Percentiles rank a stretch among this genome's conserved stretches.
Conservation (phyloP, 2,797 vertebrate species). For the Gadopsis marmoratus region DNA sequence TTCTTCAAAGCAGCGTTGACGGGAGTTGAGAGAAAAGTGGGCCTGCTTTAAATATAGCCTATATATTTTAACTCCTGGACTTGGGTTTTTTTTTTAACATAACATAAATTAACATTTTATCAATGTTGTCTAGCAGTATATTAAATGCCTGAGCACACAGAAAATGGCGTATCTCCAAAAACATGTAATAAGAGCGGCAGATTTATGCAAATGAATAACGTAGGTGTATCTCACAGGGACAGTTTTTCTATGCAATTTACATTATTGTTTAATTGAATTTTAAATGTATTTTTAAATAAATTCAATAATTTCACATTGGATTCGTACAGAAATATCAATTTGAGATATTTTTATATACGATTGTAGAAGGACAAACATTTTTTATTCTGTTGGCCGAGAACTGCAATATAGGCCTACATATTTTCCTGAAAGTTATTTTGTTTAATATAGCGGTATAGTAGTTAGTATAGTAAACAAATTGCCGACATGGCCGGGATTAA, state of each 20-base stretch:
- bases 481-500: neutral
- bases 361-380: neutral
- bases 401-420: neutral
- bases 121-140: neutral
- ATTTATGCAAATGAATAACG: neutral
- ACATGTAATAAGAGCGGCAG: neutral
- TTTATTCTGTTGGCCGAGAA: neutral
- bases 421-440: neutral
- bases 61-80: neutral
- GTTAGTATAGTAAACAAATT: slow-evolving; percentile 5
- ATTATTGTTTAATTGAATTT: neutral
- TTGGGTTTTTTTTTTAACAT: neutral
- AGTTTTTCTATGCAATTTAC: neutral
- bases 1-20: neutral
- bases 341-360: neutral
- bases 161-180: neutral
- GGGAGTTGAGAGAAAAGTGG: neutral
- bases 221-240: neutral
- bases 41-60: neutral
- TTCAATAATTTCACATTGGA: neutral
- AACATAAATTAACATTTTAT: neutral
- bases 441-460: no score
- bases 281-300: neutral
- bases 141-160: neutral
- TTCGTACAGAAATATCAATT: neutral